phyloP scores from a whole-genome alignment of 2,797 vertebrate species.

The Peromyscus melanophrys region DNA sequence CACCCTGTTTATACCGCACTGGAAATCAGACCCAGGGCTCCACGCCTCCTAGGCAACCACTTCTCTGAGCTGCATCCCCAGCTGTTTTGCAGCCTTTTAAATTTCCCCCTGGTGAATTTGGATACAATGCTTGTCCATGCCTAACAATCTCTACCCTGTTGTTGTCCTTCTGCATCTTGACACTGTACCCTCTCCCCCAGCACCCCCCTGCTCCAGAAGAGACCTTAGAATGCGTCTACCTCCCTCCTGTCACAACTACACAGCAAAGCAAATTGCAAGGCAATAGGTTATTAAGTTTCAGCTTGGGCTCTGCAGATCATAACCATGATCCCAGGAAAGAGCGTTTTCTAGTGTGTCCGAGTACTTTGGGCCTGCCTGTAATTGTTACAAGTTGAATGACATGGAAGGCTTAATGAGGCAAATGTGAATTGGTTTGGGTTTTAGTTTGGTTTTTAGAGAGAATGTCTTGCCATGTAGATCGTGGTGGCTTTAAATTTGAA shows the following conservation, averaged over 20 bases:
- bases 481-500: neutral
- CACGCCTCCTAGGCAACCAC: neutral
- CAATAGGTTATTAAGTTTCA: neutral
- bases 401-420: neutral
- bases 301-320: neutral
- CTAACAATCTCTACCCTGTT: neutral
- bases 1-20: neutral
- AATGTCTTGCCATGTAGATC: neutral
- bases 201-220: neutral
- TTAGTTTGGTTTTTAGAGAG: neutral
- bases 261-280: neutral
- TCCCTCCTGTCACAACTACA: neutral
- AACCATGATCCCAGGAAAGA: neutral
- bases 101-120: neutral
- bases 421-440: neutral
- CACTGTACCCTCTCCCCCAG: neutral
- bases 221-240: neutral
- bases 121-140: neutral
- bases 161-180: neutral
- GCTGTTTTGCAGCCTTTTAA: neutral
- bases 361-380: neutral
- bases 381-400: neutral
- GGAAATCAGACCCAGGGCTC: neutral
- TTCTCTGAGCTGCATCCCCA: neutral
- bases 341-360: neutral